Evolutionary conservation across 1,140 invertebrate genomes (phyloP).

Genomic region (Magallana angulata): DNA sequence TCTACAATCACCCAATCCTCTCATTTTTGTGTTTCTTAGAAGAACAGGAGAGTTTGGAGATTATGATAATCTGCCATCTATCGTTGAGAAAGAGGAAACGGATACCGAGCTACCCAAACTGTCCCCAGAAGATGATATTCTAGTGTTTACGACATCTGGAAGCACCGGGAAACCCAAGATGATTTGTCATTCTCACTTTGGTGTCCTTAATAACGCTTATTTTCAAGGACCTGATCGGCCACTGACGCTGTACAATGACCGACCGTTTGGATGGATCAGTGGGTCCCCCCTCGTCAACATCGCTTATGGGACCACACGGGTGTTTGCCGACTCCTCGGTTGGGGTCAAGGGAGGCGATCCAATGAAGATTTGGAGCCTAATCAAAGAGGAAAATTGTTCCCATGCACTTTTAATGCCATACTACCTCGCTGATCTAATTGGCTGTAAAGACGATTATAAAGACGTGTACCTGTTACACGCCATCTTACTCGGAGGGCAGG

Average conservation of each 20-base stretch:
- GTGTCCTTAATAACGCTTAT: too few relatives aligned
- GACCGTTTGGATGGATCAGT: conserved; percentile 38
- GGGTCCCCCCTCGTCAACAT: conserved; percentile 5
- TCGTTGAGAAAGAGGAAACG: neutral
- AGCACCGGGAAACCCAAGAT: conserved; percentile 46
- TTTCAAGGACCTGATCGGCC: too few relatives aligned
- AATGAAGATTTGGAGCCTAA: conserved; percentile 12
- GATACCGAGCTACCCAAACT: neutral
- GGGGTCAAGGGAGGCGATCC: neutral
- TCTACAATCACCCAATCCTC: neutral
- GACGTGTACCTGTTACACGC: neutral
- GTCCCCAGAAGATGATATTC: conserved; percentile 28
- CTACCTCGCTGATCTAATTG: neutral
- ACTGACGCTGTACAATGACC: neutral
- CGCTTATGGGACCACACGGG: neutral
- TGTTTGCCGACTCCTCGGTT: conserved; percentile 10
- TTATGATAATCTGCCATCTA: neutral
- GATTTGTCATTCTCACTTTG: conserved; percentile 15
- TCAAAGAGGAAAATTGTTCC: conserved; percentile 12
- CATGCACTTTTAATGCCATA: neutral
- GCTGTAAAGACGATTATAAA: neutral
- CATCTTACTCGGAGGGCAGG: neutral
- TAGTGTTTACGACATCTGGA: conserved; percentile 41
- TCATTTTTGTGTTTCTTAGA: neutral
- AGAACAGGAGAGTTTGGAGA: neutral